Conservation (phyloP, 1,140 invertebrate genomes). For the Orussus abietinus region DNA sequence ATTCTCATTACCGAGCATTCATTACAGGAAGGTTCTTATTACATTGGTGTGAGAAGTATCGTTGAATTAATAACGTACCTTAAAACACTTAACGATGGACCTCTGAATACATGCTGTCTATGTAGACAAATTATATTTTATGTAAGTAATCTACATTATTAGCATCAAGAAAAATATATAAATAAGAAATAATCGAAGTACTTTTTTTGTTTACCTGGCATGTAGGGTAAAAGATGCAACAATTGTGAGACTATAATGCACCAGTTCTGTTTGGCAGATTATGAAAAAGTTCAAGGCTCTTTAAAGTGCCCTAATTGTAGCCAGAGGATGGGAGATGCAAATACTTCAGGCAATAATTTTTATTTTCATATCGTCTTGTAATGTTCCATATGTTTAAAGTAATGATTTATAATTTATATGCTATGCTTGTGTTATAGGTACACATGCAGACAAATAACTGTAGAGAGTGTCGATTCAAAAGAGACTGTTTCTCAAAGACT, state of each 20-base stretch:
- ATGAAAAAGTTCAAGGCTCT: constrained; percentile 12
- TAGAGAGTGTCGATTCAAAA: too few relatives aligned
- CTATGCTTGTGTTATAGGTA: too few relatives aligned
- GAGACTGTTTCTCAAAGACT: too few relatives aligned
- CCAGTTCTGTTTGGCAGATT: constrained; percentile 28
- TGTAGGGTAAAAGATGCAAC: constrained; percentile 32
- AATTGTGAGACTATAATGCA: constrained; percentile 27
- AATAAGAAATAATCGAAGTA: constrained; percentile 3
- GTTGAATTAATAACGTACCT: constrained; percentile 41
- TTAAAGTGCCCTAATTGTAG: constrained; percentile 29
- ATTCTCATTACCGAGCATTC: background rate
- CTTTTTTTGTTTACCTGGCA: constrained; percentile 11
- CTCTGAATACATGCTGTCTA: constrained; percentile 31
- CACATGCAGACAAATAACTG: too few relatives aligned
- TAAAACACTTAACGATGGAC: constrained; percentile 27
- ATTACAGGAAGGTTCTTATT: constrained; percentile 32
- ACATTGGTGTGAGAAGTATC: constrained; percentile 40
- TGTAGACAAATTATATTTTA: constrained; percentile 41
- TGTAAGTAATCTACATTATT: constrained; percentile 25
- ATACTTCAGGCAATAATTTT: constrained; percentile 1
- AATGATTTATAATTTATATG: too few relatives aligned
- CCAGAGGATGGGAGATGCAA: background rate
- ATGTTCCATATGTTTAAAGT: too few relatives aligned
- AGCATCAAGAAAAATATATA: background rate
- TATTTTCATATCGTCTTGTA: too few relatives aligned